Conservation (phyloP, 2,888 invertebrate species). For the Drosophila differens region DNA sequence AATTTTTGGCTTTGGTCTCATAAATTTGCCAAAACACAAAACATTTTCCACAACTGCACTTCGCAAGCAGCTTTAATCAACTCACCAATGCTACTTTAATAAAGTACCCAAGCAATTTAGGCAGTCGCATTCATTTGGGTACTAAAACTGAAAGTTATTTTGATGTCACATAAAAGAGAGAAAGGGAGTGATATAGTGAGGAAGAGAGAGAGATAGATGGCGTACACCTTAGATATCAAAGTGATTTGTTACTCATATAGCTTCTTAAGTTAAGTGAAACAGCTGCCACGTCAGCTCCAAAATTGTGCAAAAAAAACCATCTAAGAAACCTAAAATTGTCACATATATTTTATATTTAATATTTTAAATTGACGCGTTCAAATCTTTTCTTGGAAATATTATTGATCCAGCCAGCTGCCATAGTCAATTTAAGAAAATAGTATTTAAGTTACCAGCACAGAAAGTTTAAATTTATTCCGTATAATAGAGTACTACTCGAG, state of each 20-base stretch:
- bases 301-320: slow-evolving; percentile 1
- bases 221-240: neutral
- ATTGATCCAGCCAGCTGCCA: slow-evolving; percentile 28
- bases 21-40: slow-evolving; percentile 46
- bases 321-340: slow-evolving; percentile 20
- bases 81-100: slow-evolving; percentile 27
- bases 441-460: slow-evolving; percentile 10
- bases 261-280: slow-evolving; percentile 10
- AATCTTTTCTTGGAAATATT: slow-evolving; percentile 31
- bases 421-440: slow-evolving; percentile 22
- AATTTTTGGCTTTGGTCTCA: slow-evolving; percentile 35
- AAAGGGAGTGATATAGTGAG: neutral
- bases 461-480: neutral
- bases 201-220: neutral
- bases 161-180: neutral
- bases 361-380: slow-evolving; percentile 58
- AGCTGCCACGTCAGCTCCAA: slow-evolving; percentile 7
- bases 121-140: neutral
- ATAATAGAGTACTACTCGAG: neutral
- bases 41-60: slow-evolving; percentile 6
- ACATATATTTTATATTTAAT: slow-evolving; percentile 26
- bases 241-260: neutral
- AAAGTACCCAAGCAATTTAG: slow-evolving; percentile 12
- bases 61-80: slow-evolving; percentile 42
- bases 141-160: neutral